A percentile compares a stretch with the other conserved stretches of the same genome.
Conservation (phyloP, 30 jellyfish, hydroid and myxozoan species). For the Clytia hemisphaerica region DNA sequence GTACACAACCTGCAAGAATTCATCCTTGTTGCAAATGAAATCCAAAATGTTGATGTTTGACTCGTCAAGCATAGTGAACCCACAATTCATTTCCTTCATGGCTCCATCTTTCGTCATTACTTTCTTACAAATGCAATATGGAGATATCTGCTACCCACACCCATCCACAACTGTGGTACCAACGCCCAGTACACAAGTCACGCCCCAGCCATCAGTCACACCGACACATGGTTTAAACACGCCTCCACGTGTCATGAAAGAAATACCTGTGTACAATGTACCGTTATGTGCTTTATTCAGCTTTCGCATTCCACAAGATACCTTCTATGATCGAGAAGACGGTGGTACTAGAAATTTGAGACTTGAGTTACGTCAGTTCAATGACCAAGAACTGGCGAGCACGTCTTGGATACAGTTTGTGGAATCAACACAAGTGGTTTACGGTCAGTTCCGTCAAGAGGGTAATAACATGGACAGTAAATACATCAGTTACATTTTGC, state of each 20-base stretch:
- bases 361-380: not conserved
- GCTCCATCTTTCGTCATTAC: conserved; percentile 45
- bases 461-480: conserved; percentile 32
- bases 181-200: not conserved
- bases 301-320: conserved; percentile 29
- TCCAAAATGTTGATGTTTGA: not conserved
- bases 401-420: conserved; percentile 85
- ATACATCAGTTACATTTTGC: conserved; percentile 43
- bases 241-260: conserved; percentile 32
- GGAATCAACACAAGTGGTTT: conserved; percentile 58
- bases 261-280: not conserved
- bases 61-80: conserved; percentile 17
- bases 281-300: conserved; percentile 17
- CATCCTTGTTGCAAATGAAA: not conserved
- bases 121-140: not conserved
- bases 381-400: not conserved
- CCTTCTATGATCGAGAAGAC: conserved; percentile 36
- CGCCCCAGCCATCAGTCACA: not conserved
- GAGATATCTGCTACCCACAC: not conserved
- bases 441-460: conserved; percentile 55
- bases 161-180: not conserved
- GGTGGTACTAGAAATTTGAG: conserved; percentile 29
- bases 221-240: conserved; percentile 23
- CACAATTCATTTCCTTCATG: conserved; percentile 45
- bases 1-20: not conserved